Base-by-base conservation (phyloP, 2,113 vertebrate genomes). In the Phylloscopus trochilus region DNA sequence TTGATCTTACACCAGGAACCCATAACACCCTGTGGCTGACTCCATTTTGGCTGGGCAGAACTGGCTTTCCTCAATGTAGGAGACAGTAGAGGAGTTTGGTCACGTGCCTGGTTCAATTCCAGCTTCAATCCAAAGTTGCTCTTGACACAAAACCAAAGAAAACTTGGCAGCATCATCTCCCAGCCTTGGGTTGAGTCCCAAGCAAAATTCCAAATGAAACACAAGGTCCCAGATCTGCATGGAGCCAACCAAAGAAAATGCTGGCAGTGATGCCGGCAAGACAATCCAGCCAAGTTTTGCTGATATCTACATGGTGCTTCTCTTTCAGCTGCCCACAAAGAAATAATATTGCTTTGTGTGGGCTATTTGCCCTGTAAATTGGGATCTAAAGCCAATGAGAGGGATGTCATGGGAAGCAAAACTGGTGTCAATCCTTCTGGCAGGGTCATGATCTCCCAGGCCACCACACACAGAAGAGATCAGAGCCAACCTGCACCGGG, bases 111-210 rank as follows among this genome's bases (percentile, higher is more conserved):
- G 73, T 92, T 89, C 69, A 28, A 41, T 87, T 91, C 94, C 96
- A 97, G 83, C 86, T 87, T 93, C 74, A 78, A 87, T 93, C 91
- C 81, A 69, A 93, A 94, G 91, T 87, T 91, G 80, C 70, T 93
- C 83, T 96, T 94, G 94, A 96, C 89, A 96, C 66, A 84, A 93
- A 87, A 96, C 86, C 90, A 93, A 64, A 94, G 43, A 94, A 95
- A 95, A 95, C 95, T 92, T 97, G 96, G 94, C 96, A 96, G 92
- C 18, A 6, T 49, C 11, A 28, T 59, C 51, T 89, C 83, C 69
- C 27, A 27, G 72, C 62, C 73, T 83, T 97, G 96, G 92, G 92
- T 56, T 92, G 64, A 63, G 41, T 94, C 94, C 96, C 60, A 0
- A 96, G 68, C 91, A 94, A 73, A 87, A 81, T 81, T 94, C 94